Evolutionary conservation across 2,888 invertebrate species (phyloP).

Genomic region (Cerceris ruficornis): DNA sequence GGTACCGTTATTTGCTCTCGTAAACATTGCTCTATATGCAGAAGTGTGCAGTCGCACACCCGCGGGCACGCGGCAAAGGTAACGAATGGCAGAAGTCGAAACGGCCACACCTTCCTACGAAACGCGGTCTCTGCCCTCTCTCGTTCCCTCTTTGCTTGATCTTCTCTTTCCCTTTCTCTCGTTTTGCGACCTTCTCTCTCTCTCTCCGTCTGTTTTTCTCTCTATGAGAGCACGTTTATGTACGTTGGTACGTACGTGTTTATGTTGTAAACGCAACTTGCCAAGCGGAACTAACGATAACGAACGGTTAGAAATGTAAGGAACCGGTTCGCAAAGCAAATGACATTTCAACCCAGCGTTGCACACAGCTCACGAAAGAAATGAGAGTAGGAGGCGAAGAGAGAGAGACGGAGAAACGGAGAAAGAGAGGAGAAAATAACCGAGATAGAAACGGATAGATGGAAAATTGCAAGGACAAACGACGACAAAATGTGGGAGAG

Average conservation of each 20-base stretch:
- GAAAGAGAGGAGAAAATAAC: neutral
- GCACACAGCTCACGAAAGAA: constrained; percentile 28
- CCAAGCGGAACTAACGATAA: constrained; percentile 73
- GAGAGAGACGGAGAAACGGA: constrained; percentile 27
- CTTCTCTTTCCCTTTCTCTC: constrained; percentile 7
- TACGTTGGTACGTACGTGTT: constrained; percentile 61
- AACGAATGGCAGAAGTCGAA: constrained; percentile 66
- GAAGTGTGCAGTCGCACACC: constrained; percentile 26
- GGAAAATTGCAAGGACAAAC: constrained; percentile 46
- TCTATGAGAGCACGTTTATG: constrained; percentile 25
- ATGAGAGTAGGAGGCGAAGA: constrained; percentile 34
- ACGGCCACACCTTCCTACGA: constrained; percentile 64
- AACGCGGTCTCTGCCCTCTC: constrained; percentile 50
- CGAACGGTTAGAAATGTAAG: constrained; percentile 74
- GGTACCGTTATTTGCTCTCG: constrained; percentile 54
- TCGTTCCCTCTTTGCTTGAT: constrained; percentile 19
- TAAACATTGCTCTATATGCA: constrained; percentile 45
- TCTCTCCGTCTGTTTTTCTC: constrained; percentile 14
- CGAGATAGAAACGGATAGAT: constrained; percentile 32
- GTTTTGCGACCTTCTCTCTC: neutral
- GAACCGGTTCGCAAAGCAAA: constrained; percentile 67
- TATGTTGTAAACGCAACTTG: constrained; percentile 66
- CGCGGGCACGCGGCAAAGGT: constrained; percentile 54
- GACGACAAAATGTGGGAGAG: constrained; percentile 11
- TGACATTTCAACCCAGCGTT: constrained; percentile 60